Conservation (phyloP, 2,797 vertebrate species). For the Benthosema pterotum region DNA sequence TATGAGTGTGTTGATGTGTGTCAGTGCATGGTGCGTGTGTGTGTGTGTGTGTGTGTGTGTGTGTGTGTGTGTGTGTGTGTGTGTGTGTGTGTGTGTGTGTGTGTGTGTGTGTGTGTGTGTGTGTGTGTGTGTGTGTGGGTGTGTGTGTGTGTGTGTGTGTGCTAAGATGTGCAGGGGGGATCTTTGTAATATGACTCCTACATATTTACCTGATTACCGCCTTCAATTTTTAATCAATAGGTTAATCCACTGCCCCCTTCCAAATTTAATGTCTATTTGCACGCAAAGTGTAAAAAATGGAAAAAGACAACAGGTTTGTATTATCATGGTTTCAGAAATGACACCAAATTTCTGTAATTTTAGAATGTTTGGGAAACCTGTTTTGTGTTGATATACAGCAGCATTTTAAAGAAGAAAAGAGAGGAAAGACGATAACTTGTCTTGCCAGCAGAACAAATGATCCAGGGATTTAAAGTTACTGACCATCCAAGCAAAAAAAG, state of each 20-base stretch:
- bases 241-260: background rate
- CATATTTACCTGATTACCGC: conserved; percentile 9
- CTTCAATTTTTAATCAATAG: background rate
- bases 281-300: too few relatives aligned
- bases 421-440: background rate
- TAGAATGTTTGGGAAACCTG: too few relatives aligned
- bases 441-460: conserved; percentile 33
- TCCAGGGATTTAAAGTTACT: conserved; percentile 26
- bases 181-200: conserved; percentile 21
- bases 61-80: conserved; percentile 8
- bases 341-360: too few relatives aligned
- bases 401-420: conserved; percentile 1
- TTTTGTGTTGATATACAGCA: too few relatives aligned
- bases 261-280: too few relatives aligned
- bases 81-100: background rate
- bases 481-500: conserved; percentile 28
- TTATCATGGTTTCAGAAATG: too few relatives aligned
- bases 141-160: conserved; percentile 3
- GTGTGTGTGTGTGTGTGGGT: background rate
- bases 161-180: conserved; percentile 10
- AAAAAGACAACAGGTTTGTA: too few relatives aligned
- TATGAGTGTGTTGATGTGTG: conserved; percentile 30
- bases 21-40: conserved; percentile 3
- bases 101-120: background rate
- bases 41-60: conserved; percentile 18